phyloP scores from a whole-genome alignment of 2,797 vertebrate species.

The Sebastolobus altivelis region DNA sequence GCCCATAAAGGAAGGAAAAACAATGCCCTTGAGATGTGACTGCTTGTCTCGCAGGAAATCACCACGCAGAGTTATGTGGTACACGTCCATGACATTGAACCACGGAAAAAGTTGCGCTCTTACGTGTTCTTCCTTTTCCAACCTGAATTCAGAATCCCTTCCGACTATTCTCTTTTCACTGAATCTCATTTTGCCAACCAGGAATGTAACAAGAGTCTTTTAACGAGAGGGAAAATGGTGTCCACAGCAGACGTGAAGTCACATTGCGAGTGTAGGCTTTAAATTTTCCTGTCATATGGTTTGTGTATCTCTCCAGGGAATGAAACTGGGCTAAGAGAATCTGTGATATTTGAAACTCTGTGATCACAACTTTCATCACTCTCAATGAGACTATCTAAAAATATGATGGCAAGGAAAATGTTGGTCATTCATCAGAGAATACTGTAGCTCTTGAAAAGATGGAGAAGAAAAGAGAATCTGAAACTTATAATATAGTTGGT shows the following conservation, averaged over 20 bases:
- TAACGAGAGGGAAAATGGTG: constrained; percentile 33
- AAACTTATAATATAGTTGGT: neutral
- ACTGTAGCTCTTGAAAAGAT: neutral
- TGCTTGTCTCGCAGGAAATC: constrained; percentile 68
- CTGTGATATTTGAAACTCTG: constrained; percentile 15
- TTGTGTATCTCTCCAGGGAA: constrained; percentile 11
- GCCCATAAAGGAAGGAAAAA: constrained; percentile 59
- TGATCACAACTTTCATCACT: constrained; percentile 9
- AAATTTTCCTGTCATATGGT: constrained; percentile 27
- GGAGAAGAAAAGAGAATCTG: neutral
- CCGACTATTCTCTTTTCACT: constrained; percentile 12
- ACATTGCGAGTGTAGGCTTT: constrained; percentile 12
- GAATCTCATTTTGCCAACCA: constrained; percentile 17
- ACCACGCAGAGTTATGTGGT: constrained; percentile 53
- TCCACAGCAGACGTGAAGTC: constrained; percentile 3
- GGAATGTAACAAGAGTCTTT: constrained; percentile 42
- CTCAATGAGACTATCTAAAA: neutral
- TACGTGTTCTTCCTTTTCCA: constrained; percentile 2
- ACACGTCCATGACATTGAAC: constrained; percentile 57
- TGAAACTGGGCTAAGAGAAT: neutral
- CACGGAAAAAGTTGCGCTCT: neutral
- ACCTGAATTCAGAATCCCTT: neutral
- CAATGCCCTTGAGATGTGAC: constrained; percentile 72
- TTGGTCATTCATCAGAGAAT: neutral
- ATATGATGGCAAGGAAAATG: neutral